phyloP scores from a whole-genome alignment of 2,113 vertebrate species.

The Phrynocephalus versicolor region DNA sequence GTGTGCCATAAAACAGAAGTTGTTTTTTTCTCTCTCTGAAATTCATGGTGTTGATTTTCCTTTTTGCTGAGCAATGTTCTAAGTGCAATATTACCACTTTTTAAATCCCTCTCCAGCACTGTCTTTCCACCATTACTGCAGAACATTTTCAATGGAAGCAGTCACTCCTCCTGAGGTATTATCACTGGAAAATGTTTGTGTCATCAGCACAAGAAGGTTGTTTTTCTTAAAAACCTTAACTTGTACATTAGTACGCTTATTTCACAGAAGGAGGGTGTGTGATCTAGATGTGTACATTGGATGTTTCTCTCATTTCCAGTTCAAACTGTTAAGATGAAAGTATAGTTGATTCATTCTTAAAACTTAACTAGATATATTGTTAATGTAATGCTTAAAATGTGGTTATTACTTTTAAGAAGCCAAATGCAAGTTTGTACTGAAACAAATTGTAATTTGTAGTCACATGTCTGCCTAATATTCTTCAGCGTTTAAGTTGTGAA shows the following conservation, averaged over 20 bases:
- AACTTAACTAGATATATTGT: neutral
- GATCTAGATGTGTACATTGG: neutral
- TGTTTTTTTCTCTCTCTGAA: neutral
- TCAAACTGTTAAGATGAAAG: neutral
- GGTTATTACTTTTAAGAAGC: neutral
- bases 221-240: neutral
- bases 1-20: neutral
- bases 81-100: neutral
- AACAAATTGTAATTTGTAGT: neutral
- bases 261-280: neutral
- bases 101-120: neutral
- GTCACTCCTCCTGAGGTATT: neutral
- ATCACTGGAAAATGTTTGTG: neutral
- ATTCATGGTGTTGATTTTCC: neutral
- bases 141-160: neutral
- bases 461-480: neutral
- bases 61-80: neutral
- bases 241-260: neutral
- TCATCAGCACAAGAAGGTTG: neutral
- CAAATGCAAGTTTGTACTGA: neutral
- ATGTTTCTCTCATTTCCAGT: neutral
- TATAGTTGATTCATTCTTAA: neutral
- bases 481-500: neutral
- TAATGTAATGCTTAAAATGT: neutral
- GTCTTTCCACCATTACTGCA: neutral